These are phyloP conservation scores for Drosophila mettleri DNA, from an alignment of 2,888 invertebrate species.

Conservation along the genomic window DNA sequence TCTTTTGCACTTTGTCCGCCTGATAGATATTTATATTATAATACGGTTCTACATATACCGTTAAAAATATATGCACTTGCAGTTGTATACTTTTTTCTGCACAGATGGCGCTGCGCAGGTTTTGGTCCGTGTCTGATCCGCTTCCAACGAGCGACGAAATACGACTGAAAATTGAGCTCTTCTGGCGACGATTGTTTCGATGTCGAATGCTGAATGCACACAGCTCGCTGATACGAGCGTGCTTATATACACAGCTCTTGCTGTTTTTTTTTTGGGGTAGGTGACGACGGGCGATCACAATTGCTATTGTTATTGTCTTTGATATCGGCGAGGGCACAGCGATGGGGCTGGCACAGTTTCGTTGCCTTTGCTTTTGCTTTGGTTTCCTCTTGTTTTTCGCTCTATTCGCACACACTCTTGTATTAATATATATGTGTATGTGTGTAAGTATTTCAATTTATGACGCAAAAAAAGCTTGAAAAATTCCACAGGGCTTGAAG, in stretches of 20 bases:
- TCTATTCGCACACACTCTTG: constrained; percentile 22
- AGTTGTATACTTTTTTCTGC: constrained; percentile 33
- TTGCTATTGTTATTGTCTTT: constrained; percentile 63
- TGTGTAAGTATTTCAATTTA: constrained; percentile 53
- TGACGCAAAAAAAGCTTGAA: constrained; percentile 73
- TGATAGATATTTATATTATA: constrained; percentile 13
- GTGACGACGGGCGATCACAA: constrained; percentile 31
- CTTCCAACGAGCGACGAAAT: constrained; percentile 47
- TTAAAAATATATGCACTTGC: constrained; percentile 52
- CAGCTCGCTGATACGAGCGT: constrained; percentile 43
- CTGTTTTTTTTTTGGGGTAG: neutral
- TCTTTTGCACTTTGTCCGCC: constrained; percentile 37
- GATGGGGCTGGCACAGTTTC: constrained; percentile 56
- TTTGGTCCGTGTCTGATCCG: constrained; percentile 37
- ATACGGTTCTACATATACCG: constrained; percentile 29
- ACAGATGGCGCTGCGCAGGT: constrained; percentile 5
- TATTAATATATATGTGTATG: neutral
- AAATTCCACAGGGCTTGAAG: constrained; percentile 54
- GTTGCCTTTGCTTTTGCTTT: constrained; percentile 18
- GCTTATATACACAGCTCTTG: constrained; percentile 42
- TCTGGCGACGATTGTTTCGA: constrained; percentile 37
- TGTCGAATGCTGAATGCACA: constrained; percentile 60
- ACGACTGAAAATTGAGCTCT: constrained; percentile 58
- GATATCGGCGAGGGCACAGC: constrained; percentile 35
- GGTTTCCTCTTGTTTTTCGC: constrained; percentile 13